Evolutionary conservation across 2,888 invertebrate genomes (phyloP), one percentile per base, ranked within the genome.

Genomic region (Ganaspis brasiliensis): DNA sequence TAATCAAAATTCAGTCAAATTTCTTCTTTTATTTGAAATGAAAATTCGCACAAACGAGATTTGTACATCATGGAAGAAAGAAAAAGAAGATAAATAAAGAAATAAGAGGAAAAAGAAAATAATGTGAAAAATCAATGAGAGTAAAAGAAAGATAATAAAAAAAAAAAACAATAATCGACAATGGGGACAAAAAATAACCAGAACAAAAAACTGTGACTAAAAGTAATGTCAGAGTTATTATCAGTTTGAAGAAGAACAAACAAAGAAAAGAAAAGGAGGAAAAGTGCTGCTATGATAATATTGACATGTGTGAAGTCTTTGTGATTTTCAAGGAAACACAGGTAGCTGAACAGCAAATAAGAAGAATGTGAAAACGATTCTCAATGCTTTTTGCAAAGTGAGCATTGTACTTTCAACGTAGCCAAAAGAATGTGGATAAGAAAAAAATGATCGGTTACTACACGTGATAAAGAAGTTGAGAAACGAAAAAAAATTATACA

Each of bases 341-440:
- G 56, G 24, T 56, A 24, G 21, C 56, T 26, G 56, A 21, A 21
- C 12, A 56, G 12, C 56, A 24, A 56, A 56, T 56, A 56, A 26
- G 26, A 56, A 56, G 56, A 56, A 10, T 24, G 56, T 56, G 26
- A 56, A 24, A 56, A 56, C 56, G 56, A 56, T 26, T 56, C 56
- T 24, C 56, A 56, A 56, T 56, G 26, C 56, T 56, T 56, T 24
- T 56, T 56, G 26, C 56, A 56, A 56, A 26, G 26, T 12, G 24
- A 56, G 26, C 19, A 56, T 56, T 56, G 52, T 52, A 9, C 24
- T 56, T 56, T 26, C 56, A 9, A 56, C 24, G 56, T 56, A 24
- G 26, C 24, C 52, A 52, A 52, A 52, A 19, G 52, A 52, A 52
- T 16, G 52, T 52, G 52, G 49, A 49, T 49, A 49, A 49, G 49